Evolutionary conservation across 2,113 vertebrate genomes (phyloP), one percentile per base, ranked within the genome.

Genomic region (Dicrurus megarhynchus): DNA sequence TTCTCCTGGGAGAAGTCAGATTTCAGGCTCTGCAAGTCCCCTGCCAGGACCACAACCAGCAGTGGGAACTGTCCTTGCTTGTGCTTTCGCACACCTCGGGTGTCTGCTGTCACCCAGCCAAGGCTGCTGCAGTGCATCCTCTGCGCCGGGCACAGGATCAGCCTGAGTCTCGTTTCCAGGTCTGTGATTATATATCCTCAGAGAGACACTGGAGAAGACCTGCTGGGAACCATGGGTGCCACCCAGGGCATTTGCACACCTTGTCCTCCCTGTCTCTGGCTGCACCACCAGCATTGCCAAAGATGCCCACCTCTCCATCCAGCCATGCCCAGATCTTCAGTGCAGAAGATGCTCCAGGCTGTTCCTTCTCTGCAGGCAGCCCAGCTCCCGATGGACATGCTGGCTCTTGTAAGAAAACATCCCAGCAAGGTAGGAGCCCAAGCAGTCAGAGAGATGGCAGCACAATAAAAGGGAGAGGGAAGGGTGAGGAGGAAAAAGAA

Each of bases 91-190:
- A 63, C 76, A 81, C 60, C 63, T 55, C 1, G 2, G 69, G 64
- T 57, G 80, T 22, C 87, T 84, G 81, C 77, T 81, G 93, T 87
- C 94, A 70, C 35, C 1, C 1, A 90, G 94, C 86, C 95, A 78
- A 90, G 52, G 52, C 61, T 8, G 4, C 93, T 83, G 94, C 93
- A 91, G 57, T 3, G 70, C 84, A 91, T 68, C 73, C 80, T 78
- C 83, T 56, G 91, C 2, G 1, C 84, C 2, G 3, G 14, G 57
- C 75, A 69, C 79, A 53, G 52, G 41, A 71, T 28, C 55, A 47
- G 63, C n/a, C 23, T 16, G 27, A 68, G 81, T 32, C 70, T 94
- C 13, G 0, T 68, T 75, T 60, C 76, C 95, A 87, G 80, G 14
- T 55, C 80, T 95, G 52, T 18, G 46, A 47, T 69, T 46, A 11